These are phyloP conservation scores for Electrona antarctica DNA, from an alignment of 2,113 vertebrate species.

Conservation along the genomic window DNA sequence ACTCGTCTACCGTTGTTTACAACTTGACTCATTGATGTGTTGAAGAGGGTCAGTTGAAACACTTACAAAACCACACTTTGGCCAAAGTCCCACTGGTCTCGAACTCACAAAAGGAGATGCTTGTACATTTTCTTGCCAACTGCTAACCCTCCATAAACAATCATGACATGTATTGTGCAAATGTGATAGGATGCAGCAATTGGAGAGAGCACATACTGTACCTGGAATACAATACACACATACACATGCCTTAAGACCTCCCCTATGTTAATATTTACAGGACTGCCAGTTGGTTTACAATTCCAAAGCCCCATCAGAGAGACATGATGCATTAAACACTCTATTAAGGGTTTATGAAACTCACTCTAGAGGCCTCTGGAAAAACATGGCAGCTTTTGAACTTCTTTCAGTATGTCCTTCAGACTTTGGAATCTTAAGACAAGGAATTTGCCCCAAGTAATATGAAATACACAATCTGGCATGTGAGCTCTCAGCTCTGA, in stretches of 20 bases:
- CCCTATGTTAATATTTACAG: conserved; percentile 65
- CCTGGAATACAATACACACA: conserved; percentile 23
- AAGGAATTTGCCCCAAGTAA: neutral
- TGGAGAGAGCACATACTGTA: conserved; percentile 26
- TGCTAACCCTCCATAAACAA: conserved; percentile 14
- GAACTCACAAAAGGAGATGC: neutral
- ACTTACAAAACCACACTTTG: conserved; percentile 16
- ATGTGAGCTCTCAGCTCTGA: neutral
- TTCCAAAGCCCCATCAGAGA: conserved; percentile 40
- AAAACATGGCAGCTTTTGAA: conserved; percentile 32
- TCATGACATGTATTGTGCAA: conserved; percentile 15
- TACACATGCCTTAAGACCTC: conserved; percentile 25
- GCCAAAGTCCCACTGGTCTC: conserved; percentile 9
- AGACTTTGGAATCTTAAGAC: conserved; percentile 5
- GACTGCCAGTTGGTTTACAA: conserved; percentile 54
- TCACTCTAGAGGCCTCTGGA: conserved; percentile 22
- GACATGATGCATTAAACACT: conserved; percentile 48
- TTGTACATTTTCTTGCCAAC: conserved; percentile 5
- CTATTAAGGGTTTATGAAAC: conserved; percentile 63
- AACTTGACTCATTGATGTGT: conserved; percentile 32
- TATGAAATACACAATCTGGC: conserved; percentile 5
- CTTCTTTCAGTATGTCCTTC: conserved; percentile 9
- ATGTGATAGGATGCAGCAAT: conserved; percentile 39
- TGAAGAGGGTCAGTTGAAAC: conserved; percentile 21
- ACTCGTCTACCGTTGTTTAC: conserved; percentile 61